Evolutionary conservation across 1,140 invertebrate genomes (phyloP), one percentile per base, ranked within the genome.

Genomic region (Eubasilissa regina): DNA sequence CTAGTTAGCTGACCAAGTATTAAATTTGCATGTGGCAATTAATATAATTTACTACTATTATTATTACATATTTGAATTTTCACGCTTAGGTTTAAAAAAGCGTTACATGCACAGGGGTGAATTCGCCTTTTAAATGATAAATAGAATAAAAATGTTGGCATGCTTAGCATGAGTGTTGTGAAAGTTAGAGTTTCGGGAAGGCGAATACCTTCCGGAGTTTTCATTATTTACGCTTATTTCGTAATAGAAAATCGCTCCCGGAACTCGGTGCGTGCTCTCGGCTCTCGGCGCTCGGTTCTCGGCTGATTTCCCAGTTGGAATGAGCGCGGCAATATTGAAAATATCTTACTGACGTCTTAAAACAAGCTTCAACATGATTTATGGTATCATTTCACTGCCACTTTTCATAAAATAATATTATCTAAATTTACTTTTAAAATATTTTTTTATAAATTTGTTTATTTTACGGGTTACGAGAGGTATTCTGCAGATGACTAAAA

Each of bases 281-380:
- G 25, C 25, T 56, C 11, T 62, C 43, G 17, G 53, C 51, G n/a
- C n/a, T n/a, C n/a, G 25, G 25, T 48, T 56, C 11, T 62, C 43
- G 17, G 53, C 51, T 78, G 77, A 78, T 78, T 78, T 78, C 77
- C 77, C 77, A 78, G 55, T 60, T 44, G 77, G 55, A 55, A 78
- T 62, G 56, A 73, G 35, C 13, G 56, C 66, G 43, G 35, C 68
- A 48, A 73, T 78, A 78, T 78, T 78, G 77, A 78, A 78, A 73
- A 78, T 74, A 78, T 78, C 68, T 78, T 73, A 78, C 77, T 70
- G 66, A 53, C 66, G 66, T 25, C 66, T 70, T 70, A 48, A 53
- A 70, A 25, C 47, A 48, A n/a, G 15, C 66, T 48, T 70, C 66
- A 70, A 48, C 17, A 70, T 70, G 66, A 70, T 70, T 70, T 70